These are phyloP conservation scores for Coleophora flavipennella DNA, from an alignment of 2,888 invertebrate species.

Conservation along the genomic window DNA sequence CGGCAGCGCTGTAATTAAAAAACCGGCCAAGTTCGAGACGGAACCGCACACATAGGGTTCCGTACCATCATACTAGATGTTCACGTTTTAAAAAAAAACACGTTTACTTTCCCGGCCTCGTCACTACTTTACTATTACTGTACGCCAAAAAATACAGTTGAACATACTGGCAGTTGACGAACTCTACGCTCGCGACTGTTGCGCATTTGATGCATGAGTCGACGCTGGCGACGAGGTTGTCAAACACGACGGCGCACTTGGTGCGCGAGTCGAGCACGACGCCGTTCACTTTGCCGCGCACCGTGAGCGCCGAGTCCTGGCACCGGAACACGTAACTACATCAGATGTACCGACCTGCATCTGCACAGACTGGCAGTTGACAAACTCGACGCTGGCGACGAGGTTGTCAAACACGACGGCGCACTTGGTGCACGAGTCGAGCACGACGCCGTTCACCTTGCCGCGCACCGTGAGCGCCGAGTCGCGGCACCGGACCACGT, in stretches of 20 bases:
- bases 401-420: conserved; percentile 95
- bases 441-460: conserved; percentile 95
- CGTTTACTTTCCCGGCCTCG: too few species aligned
- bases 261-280: conserved; percentile 97
- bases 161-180: conserved; percentile 98
- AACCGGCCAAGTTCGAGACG: too few species aligned
- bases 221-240: conserved; percentile 92
- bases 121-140: too few species aligned
- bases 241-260: conserved; percentile 96
- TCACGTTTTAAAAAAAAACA: too few species aligned
- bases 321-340: conserved; percentile 98
- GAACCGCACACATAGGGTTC: too few species aligned
- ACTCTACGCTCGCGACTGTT: too few species aligned
- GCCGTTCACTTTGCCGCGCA: conserved; percentile 96
- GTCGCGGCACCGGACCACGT: conserved; percentile 94
- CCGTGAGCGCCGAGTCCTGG: conserved; percentile 88
- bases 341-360: too few species aligned
- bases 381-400: conserved; percentile 96
- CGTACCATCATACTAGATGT: too few species aligned
- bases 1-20: too few species aligned
- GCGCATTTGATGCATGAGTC: too few species aligned
- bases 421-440: conserved; percentile 98
- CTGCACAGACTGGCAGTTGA: conserved; percentile 98
- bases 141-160: too few species aligned
- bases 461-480: conserved; percentile 90